phyloP scores from a whole-genome alignment of 2,797 vertebrate species.

The Gymnocypris eckloni region DNA sequence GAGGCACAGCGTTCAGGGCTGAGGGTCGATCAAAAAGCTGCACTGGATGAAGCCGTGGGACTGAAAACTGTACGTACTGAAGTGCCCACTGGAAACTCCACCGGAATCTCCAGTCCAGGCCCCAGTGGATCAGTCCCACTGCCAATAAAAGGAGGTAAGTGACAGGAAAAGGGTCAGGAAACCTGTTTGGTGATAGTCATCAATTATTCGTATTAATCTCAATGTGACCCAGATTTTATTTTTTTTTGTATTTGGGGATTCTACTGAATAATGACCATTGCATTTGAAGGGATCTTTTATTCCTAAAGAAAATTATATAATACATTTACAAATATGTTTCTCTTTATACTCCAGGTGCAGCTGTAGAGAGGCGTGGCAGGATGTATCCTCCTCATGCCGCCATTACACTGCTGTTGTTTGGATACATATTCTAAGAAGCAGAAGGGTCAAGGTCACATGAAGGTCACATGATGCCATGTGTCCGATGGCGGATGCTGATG shows the following conservation, averaged over 20 bases:
- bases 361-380: conserved; percentile 63
- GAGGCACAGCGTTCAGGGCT: conserved; percentile 63
- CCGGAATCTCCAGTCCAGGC: not conserved
- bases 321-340: not conserved
- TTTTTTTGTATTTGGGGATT: not conserved
- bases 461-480: conserved; percentile 22
- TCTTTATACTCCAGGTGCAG: conserved; percentile 66
- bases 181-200: not conserved
- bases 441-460: conserved; percentile 8
- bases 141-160: conserved; percentile 50
- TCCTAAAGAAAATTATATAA: not conserved
- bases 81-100: not conserved
- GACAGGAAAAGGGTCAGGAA: not conserved
- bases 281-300: not conserved
- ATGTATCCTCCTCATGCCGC: conserved; percentile 66
- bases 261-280: not conserved
- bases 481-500: not conserved
- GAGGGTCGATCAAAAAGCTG: conserved; percentile 41
- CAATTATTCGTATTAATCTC: not conserved
- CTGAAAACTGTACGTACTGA: conserved; percentile 31
- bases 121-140: not conserved
- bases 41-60: conserved; percentile 55
- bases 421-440: conserved; percentile 67
- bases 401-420: conserved; percentile 66
- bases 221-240: not conserved